Evolutionary conservation across 2,113 vertebrate species (phyloP).

Genomic region (Microcebus jonahi): DNA sequence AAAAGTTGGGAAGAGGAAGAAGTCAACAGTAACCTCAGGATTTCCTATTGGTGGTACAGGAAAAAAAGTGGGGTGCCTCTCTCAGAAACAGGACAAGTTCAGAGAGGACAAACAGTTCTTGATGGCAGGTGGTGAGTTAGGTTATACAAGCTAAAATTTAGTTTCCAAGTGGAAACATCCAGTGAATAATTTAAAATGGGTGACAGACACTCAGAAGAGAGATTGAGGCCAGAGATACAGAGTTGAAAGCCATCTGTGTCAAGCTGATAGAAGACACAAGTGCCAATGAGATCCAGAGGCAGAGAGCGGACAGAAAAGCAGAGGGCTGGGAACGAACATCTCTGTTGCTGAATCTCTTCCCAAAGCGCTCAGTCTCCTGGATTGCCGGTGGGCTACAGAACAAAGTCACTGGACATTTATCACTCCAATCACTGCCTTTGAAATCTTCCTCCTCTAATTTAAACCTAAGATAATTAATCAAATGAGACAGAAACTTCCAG

Average conservation of each 20-base stretch:
- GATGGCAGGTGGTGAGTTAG: background rate
- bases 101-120: background rate
- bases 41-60: background rate
- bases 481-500: conserved; percentile 4
- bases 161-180: background rate
- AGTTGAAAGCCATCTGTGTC: background rate
- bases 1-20: background rate
- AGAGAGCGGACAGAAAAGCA: background rate
- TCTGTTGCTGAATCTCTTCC: background rate
- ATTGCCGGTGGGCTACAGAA: rapidly evolving
- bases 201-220: background rate
- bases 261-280: background rate
- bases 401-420: background rate
- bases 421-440: background rate
- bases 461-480: conserved; percentile 67
- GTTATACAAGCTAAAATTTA: background rate
- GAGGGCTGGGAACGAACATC: rapidly evolving
- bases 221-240: background rate
- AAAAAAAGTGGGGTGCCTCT: background rate
- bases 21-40: background rate
- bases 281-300: background rate
- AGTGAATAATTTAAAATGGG: conserved; percentile 27
- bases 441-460: background rate
- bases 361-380: background rate
- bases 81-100: background rate